A percentile compares a stretch with the other conserved stretches of the same genome.
These are phyloP conservation scores for Phyllotreta cruciferae DNA, from an alignment of 2,888 invertebrate species.

Conservation along the genomic window DNA sequence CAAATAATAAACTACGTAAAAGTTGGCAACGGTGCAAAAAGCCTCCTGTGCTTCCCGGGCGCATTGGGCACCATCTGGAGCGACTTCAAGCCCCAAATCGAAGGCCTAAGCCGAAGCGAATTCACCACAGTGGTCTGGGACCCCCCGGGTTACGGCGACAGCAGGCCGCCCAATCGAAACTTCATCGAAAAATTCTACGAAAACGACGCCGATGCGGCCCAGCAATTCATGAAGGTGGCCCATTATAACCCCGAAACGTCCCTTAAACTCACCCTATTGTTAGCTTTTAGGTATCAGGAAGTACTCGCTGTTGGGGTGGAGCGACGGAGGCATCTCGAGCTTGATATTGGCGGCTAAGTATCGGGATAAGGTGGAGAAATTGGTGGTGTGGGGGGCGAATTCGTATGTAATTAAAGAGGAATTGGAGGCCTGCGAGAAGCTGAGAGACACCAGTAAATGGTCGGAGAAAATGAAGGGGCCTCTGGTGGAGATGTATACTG, in stretches of 20 bases:
- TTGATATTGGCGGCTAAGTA: conserved; percentile 78
- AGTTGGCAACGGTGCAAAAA: conserved; percentile 67
- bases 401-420: conserved; percentile 77
- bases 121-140: conserved; percentile 80
- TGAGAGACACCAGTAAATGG: conserved; percentile 78
- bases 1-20: conserved; percentile 69
- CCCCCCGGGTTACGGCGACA: conserved; percentile 87
- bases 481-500: conserved; percentile 76
- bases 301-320: conserved; percentile 87
- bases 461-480: conserved; percentile 79
- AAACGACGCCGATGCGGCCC: conserved; percentile 76
- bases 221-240: conserved; percentile 74
- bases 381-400: conserved; percentile 81
- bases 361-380: conserved; percentile 70
- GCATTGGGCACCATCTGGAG: conserved; percentile 83
- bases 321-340: conserved; percentile 84
- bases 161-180: conserved; percentile 77
- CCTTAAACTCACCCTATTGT: conserved; percentile 34
- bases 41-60: conserved; percentile 78
- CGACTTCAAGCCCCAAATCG: conserved; percentile 81
- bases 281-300: conserved; percentile 69
- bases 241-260: not conserved
- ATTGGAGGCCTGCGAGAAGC: conserved; percentile 67
- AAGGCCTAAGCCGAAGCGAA: conserved; percentile 68
- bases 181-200: conserved; percentile 75